phyloP scores from a whole-genome alignment of 2,113 vertebrate genomes.

The Bucco capensis region DNA sequence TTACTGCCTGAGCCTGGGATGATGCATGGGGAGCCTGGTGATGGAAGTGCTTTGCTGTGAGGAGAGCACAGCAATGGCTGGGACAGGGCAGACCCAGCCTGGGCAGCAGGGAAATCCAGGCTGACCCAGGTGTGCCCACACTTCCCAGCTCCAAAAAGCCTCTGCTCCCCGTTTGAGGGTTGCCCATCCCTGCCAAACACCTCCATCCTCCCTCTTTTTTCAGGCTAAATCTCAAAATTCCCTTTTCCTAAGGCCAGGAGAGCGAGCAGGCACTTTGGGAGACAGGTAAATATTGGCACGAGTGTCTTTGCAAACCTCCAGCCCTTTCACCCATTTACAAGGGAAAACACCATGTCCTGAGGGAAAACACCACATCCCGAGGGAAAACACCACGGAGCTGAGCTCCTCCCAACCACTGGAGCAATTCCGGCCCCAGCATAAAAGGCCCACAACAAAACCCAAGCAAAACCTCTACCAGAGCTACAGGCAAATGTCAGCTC shows the following conservation, averaged over 20 bases:
- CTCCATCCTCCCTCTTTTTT: not conserved
- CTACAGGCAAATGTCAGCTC: not conserved
- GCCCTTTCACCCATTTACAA: not conserved
- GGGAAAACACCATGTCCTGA: accelerated
- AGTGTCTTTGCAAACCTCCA: not conserved
- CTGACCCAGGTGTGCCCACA: not conserved
- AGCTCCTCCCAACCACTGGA: not conserved
- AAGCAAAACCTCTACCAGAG: not conserved
- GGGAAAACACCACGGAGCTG: accelerated
- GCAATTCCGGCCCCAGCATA: not conserved
- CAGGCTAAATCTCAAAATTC: not conserved
- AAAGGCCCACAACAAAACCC: not conserved
- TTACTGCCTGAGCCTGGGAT: not conserved
- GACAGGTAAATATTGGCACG: not conserved
- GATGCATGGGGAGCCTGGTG: not conserved
- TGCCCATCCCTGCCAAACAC: not conserved
- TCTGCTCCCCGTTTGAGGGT: not conserved
- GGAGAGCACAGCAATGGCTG: not conserved
- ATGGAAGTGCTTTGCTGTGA: accelerated
- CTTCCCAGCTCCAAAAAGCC: not conserved
- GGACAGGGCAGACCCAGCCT: not conserved
- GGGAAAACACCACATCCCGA: accelerated
- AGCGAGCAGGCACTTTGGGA: not conserved
- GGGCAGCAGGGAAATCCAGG: not conserved
- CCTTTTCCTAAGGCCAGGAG: not conserved